These are phyloP conservation scores for Cotesia vestalis DNA, from an alignment of 1,140 invertebrate species.

Conservation along the genomic window DNA sequence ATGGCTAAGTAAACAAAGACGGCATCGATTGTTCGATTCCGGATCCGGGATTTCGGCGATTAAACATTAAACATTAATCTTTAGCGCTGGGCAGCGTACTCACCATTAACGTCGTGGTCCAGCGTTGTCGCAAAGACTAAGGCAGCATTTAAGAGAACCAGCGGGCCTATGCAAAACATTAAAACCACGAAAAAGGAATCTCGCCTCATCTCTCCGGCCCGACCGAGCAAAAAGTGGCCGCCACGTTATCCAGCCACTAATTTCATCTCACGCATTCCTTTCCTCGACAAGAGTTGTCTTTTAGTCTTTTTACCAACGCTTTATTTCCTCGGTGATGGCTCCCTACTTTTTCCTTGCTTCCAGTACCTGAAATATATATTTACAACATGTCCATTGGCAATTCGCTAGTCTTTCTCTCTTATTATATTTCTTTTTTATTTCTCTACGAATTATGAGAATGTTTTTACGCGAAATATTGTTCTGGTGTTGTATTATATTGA, in stretches of 20 bases:
- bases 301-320: background rate
- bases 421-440: too few species aligned
- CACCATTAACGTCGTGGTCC: slow-evolving; percentile 8
- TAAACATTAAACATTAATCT: background rate
- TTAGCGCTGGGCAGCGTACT: background rate
- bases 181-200: slow-evolving; percentile 24
- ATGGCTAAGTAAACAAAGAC: too few species aligned
- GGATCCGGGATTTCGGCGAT: too few species aligned
- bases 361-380: too few species aligned
- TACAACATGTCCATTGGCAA: too few species aligned
- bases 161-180: slow-evolving; percentile 28
- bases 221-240: background rate
- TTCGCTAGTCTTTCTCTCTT: too few species aligned
- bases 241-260: slow-evolving; percentile 14
- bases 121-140: slow-evolving; percentile 13
- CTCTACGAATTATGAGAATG: too few species aligned
- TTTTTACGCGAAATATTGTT: too few species aligned
- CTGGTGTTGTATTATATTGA: too few species aligned
- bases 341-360: background rate
- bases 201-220: slow-evolving; percentile 21
- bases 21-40: too few species aligned
- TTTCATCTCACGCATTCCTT: slow-evolving; percentile 17
- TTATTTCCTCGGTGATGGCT: background rate
- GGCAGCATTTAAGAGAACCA: slow-evolving; percentile 11
- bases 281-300: background rate